Conservation (phyloP, 2,113 vertebrate species). For the Muntiacus muntjak region DNA sequence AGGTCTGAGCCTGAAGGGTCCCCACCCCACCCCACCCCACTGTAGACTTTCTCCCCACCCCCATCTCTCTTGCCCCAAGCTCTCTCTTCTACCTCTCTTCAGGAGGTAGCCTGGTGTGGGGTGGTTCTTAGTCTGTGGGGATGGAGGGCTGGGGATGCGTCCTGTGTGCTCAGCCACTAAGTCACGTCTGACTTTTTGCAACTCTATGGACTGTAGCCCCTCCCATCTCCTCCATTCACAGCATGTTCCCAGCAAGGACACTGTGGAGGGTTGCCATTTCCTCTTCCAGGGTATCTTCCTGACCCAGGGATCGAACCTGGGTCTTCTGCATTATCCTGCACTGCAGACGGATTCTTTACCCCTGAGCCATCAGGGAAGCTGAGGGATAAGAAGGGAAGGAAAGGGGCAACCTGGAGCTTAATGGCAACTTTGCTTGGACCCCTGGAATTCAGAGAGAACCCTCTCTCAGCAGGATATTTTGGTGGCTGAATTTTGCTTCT, state of each 20-base stretch:
- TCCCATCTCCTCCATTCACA: not conserved
- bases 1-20: too few species aligned
- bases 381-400: not conserved
- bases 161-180: not conserved
- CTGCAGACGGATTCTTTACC: not conserved
- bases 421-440: not conserved
- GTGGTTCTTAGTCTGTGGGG: not conserved
- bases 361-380: not conserved
- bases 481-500: not conserved
- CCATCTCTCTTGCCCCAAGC: not conserved
- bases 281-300: not conserved
- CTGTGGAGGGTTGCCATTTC: not conserved
- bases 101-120: not conserved
- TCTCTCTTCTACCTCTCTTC: not conserved
- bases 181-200: not conserved
- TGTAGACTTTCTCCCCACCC: too few species aligned
- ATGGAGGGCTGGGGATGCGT: not conserved
- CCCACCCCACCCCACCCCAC: too few species aligned
- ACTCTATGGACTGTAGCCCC: not conserved
- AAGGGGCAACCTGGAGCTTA: not conserved
- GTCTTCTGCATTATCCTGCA: not conserved
- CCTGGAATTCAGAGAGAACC: not conserved
- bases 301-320: not conserved
- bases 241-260: not conserved
- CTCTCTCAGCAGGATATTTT: not conserved